These are phyloP conservation scores for Mus spretus DNA, from an alignment of 2,797 vertebrate genomes.

Conservation along the genomic window DNA sequence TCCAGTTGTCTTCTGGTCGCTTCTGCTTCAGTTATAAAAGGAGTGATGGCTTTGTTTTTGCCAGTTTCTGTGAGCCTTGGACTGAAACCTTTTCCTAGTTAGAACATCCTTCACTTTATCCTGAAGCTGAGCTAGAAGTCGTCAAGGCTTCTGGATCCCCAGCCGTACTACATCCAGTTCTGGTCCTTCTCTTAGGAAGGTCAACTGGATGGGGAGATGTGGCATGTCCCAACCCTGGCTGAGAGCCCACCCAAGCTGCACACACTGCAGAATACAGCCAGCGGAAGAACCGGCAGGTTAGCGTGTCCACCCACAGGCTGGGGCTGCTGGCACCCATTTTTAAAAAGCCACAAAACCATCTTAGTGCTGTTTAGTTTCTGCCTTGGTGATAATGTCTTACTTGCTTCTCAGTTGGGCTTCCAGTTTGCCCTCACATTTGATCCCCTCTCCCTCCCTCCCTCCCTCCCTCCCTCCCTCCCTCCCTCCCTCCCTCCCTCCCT, in stretches of 20 bases:
- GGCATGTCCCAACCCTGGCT: background rate
- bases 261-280: background rate
- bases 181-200: background rate
- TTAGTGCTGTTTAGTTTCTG: background rate
- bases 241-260: background rate
- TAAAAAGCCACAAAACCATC: constrained; percentile 13
- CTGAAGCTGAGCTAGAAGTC: background rate
- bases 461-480: too few relatives aligned
- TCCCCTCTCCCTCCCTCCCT: background rate
- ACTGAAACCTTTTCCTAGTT: background rate
- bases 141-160: background rate
- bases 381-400: background rate
- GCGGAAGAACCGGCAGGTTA: background rate
- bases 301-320: background rate
- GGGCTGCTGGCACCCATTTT: background rate
- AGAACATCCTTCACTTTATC: background rate
- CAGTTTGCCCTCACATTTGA: background rate
- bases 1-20: background rate
- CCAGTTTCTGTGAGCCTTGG: background rate
- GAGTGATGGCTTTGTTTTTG: background rate
- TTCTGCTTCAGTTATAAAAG: constrained; percentile 25
- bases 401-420: background rate
- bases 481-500: too few relatives aligned
- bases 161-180: background rate
- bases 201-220: background rate